Conservation (phyloP, 2,888 invertebrate genomes). For the Quadroppia sp. region DNA sequence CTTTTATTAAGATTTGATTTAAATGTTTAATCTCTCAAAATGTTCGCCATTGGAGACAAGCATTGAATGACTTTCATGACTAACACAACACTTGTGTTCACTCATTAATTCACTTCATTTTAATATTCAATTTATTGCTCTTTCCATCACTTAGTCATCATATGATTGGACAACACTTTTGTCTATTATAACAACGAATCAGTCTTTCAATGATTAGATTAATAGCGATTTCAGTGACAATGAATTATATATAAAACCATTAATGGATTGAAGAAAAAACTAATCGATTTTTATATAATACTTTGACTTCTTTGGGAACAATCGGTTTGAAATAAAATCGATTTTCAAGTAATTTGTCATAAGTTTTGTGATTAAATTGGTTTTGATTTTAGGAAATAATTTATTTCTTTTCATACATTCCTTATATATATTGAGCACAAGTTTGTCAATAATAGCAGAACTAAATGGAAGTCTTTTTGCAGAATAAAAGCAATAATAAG, state of each 20-base stretch:
- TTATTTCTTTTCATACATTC: background rate
- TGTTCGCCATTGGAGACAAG: background rate
- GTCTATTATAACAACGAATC: no score
- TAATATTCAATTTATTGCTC: background rate
- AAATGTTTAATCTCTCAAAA: constrained; percentile 19
- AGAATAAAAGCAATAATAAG: background rate
- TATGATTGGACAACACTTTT: no score
- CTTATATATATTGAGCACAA: background rate
- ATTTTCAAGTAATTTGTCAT: background rate
- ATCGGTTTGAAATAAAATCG: background rate
- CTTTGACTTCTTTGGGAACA: background rate
- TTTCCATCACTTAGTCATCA: no score
- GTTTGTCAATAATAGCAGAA: background rate
- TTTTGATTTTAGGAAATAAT: background rate
- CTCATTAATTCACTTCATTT: constrained; percentile 5
- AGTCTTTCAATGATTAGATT: no score
- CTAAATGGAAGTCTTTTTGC: background rate
- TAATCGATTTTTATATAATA: background rate
- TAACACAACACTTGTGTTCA: constrained; percentile 19
- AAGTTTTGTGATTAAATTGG: constrained; percentile 4
- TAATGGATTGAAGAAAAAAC: no score
- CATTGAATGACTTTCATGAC: background rate
- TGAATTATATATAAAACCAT: no score
- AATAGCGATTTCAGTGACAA: no score
- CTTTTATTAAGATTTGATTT: constrained; percentile 13